Evolutionary conservation across 2,113 vertebrate genomes (phyloP), one percentile per base, ranked within the genome.

Genomic region (Eurystomus gularis): DNA sequence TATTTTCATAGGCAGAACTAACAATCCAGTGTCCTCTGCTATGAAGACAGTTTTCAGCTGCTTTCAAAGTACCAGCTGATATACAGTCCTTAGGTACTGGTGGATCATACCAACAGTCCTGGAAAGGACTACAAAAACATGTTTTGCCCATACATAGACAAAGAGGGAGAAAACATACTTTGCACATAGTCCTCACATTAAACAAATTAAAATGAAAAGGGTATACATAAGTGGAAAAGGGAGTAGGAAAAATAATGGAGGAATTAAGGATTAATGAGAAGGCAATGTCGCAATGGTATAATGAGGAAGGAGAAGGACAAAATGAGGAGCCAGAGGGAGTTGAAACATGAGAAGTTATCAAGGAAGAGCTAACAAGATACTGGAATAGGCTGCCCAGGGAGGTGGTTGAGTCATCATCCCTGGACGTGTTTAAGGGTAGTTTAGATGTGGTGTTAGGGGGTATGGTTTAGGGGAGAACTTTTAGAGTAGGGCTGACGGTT

Each of bases 61-160:
- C 6, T 91, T 79, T 31, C 18, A 42, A 76, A 82, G 4, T 39
- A 55, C 10, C 19, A 64, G 28, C 31, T 68, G 33, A 66, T 37
- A 46, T 3, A 33, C 0, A 37, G 42, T 3, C 2, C 2, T 54
- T 10, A n/a, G 15, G 37, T 9, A 37, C 19, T 65, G 29, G 4
- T 0, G 3, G 29, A 85, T 40, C 8, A 17, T 28, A 40, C 8
- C 9, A 68, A 6, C 31, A 46, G n/a, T 37, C 18, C 17, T 37
- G 62, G 46, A 23, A 68, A 62, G 37, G 10, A 40, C 28, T 54
- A 29, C 23, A 82, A 60, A 79, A 85, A 1, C 11, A 39, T 4
- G 2, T 16, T 79, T 82, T 90, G 12, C 13, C 17, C 6, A 21
- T 19, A 23, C 37, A 17, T 29, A 10, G n/a, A 23, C 25, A 76